Percentiles rank a stretch among this genome's conserved stretches.
phyloP scores from a whole-genome alignment of 2,797 vertebrate genomes.

The Xenentodon cancila region DNA sequence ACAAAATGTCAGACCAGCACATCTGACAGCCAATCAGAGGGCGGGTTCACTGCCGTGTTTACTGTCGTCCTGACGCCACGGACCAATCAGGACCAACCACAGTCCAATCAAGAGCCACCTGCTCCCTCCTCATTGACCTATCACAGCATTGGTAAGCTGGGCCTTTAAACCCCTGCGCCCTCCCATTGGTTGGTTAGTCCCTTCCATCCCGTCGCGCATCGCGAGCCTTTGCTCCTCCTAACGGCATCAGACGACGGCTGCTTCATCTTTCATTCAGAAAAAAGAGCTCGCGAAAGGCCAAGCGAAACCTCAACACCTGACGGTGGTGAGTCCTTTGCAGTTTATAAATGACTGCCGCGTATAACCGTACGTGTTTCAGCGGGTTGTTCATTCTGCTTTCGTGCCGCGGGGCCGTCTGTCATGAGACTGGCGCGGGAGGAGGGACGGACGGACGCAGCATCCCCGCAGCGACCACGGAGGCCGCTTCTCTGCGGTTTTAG shows the following conservation, averaged over 20 bases:
- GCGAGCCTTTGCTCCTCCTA: constrained; percentile 44
- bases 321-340: constrained; percentile 58
- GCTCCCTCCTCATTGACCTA: constrained; percentile 66
- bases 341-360: accelerated
- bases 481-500: constrained; percentile 14
- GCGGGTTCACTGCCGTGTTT: constrained; percentile 45
- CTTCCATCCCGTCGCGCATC: neutral
- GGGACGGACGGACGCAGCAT: constrained; percentile 59
- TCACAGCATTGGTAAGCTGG: constrained; percentile 53
- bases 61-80: neutral
- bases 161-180: accelerated
- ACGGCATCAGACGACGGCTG: constrained; percentile 69
- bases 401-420: constrained; percentile 66
- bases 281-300: constrained; percentile 50
- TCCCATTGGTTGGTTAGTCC: constrained; percentile 60
- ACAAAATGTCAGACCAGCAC: constrained; percentile 78
- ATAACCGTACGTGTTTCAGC: accelerated
- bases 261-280: constrained; percentile 56
- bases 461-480: constrained; percentile 37
- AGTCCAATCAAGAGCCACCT: neutral
- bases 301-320: constrained; percentile 27
- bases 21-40: constrained; percentile 61
- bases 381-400: neutral
- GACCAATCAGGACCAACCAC: constrained; percentile 77
- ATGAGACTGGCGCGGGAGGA: constrained; percentile 73